Percentiles rank a stretch among this genome's conserved stretches.
These are phyloP conservation scores for Phyto melanocephala DNA, from an alignment of 2,888 invertebrate species.

Conservation along the genomic window DNA sequence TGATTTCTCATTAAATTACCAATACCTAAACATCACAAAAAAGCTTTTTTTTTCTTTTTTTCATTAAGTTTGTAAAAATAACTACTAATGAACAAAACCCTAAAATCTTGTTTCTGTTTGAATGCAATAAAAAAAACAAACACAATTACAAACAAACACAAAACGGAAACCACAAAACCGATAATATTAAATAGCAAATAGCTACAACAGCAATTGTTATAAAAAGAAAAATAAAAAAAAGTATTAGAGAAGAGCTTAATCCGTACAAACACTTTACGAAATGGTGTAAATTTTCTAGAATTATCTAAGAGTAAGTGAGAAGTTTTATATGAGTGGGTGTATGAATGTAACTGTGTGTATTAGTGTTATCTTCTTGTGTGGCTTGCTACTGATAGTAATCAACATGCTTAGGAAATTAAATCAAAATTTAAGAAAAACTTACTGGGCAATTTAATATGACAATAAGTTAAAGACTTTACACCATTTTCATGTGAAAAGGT, in stretches of 20 bases:
- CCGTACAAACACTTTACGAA: slow-evolving; percentile 29
- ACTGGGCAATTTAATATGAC: slow-evolving; percentile 36
- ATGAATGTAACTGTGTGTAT: background rate
- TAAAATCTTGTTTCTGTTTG: background rate
- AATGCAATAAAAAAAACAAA: background rate
- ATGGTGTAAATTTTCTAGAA: slow-evolving; percentile 15
- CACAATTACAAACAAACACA: background rate
- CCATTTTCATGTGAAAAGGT: background rate
- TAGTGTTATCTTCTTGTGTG: background rate
- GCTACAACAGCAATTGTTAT: background rate
- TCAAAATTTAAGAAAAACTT: slow-evolving; percentile 46
- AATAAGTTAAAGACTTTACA: slow-evolving; percentile 34
- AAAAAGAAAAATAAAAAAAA: background rate
- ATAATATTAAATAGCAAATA: slow-evolving; percentile 17
- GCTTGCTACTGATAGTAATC: slow-evolving; percentile 1
- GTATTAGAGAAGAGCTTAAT: slow-evolving; percentile 22
- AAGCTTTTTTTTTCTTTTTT: too few relatives aligned
- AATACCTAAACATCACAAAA: too few relatives aligned
- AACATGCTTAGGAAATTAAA: slow-evolving; percentile 42
- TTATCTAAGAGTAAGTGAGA: background rate
- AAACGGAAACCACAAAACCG: background rate
- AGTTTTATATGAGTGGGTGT: background rate
- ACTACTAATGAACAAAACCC: too few relatives aligned
- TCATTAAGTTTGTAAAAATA: too few relatives aligned
- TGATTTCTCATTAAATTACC: too few relatives aligned